These are phyloP conservation scores for Branchellion lobata DNA, from an alignment of 2,888 invertebrate genomes.

Conservation along the genomic window DNA sequence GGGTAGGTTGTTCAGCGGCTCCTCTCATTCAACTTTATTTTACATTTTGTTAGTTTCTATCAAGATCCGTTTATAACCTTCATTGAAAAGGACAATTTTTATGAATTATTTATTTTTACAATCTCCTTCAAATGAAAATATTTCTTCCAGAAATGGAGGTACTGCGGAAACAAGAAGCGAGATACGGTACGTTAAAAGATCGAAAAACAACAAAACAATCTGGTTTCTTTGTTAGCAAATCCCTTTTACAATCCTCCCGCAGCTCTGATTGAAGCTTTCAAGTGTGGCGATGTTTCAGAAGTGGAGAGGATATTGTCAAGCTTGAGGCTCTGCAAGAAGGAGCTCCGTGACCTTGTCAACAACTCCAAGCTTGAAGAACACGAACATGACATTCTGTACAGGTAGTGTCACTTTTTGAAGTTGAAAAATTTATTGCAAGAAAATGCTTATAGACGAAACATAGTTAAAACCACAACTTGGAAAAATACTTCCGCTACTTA, in stretches of 20 bases:
- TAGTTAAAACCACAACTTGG: too few species aligned
- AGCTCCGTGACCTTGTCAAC: background rate
- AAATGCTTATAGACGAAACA: too few species aligned
- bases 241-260: background rate
- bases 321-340: background rate
- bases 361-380: constrained; percentile 5
- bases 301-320: background rate
- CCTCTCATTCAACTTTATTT: too few species aligned
- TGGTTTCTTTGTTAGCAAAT: background rate
- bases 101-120: background rate
- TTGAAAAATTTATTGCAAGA: too few species aligned
- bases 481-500: too few species aligned
- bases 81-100: background rate
- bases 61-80: background rate
- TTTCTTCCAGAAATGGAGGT: background rate
- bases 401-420: constrained; percentile 1
- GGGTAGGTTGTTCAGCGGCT: constrained; percentile 46
- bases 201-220: background rate
- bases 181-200: background rate
- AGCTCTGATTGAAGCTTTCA: constrained; percentile 27
- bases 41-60: background rate
- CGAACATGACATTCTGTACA: constrained; percentile 37
- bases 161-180: background rate
- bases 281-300: background rate
- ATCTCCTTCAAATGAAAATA: background rate